Percentiles rank a stretch among this genome's conserved stretches.
phyloP scores from a whole-genome alignment of 2,888 invertebrate species.

The Sthenelais limicola region DNA sequence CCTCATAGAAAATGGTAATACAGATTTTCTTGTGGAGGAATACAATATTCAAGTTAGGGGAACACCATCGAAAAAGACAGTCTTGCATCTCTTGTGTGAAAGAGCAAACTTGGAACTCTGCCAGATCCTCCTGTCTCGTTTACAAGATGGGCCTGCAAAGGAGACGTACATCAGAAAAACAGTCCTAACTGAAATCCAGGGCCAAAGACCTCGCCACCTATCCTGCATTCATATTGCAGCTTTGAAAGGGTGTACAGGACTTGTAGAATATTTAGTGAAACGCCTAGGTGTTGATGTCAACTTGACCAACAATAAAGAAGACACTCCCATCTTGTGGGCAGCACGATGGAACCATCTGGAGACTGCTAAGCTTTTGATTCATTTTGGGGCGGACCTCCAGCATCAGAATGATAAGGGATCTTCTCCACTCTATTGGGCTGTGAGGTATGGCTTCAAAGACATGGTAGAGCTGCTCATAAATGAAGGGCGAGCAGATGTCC shows the following conservation, averaged over 20 bases:
- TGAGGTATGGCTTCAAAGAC: conserved; percentile 63
- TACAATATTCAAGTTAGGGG: conserved; percentile 44
- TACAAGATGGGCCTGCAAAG: conserved; percentile 23
- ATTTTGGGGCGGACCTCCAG: conserved; percentile 56
- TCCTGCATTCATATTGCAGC: conserved; percentile 55
- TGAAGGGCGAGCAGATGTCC: conserved; percentile 63
- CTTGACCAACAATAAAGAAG: conserved; percentile 55
- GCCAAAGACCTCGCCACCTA: conserved; percentile 62
- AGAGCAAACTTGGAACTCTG: conserved; percentile 54
- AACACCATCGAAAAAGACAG: conserved; percentile 57
- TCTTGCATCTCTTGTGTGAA: conserved; percentile 63
- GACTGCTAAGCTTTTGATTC: conserved; percentile 47
- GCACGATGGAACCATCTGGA: conserved; percentile 61
- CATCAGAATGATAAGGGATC: conserved; percentile 68
- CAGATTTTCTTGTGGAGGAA: conserved; percentile 41
- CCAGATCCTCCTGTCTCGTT: conserved; percentile 35
- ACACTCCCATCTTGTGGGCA: conserved; percentile 70
- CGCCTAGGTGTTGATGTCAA: conserved; percentile 42
- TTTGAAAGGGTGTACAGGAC: conserved; percentile 49
- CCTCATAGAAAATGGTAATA: conserved; percentile 25
- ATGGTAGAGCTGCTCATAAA: conserved; percentile 59
- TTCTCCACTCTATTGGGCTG: conserved; percentile 70
- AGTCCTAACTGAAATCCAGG: conserved; percentile 57
- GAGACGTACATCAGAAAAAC: conserved; percentile 20
- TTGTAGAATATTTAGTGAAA: conserved; percentile 48